Evolutionary conservation across 2,113 vertebrate species (phyloP).

Genomic region (Onychostruthus taczanowskii): DNA sequence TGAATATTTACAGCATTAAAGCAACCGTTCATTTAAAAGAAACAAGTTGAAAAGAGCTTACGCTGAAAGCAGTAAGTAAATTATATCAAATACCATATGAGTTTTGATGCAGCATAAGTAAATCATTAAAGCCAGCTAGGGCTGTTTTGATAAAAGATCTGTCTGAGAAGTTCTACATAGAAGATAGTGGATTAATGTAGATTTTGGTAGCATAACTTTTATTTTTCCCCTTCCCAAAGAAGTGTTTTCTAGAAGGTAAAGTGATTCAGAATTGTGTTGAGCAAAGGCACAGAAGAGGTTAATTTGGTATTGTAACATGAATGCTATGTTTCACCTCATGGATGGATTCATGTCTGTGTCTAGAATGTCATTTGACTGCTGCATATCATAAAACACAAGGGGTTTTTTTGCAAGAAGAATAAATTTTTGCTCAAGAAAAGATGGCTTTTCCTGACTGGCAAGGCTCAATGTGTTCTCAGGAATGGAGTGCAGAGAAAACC

Average conservation of each 20-base stretch:
- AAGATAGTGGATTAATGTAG: background rate
- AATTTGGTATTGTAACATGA: background rate
- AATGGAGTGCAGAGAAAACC: background rate
- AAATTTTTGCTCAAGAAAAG: background rate
- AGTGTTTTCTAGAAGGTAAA: background rate
- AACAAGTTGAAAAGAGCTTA: constrained; percentile 33
- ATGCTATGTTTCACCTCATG: background rate
- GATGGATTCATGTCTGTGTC: background rate
- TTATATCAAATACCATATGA: background rate
- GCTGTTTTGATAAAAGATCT: background rate
- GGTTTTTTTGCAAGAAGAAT: background rate
- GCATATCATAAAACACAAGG: background rate
- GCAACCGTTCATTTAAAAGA: constrained; percentile 39
- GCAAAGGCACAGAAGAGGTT: background rate
- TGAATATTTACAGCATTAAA: constrained; percentile 38
- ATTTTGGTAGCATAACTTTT: background rate
- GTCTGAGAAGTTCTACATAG: background rate
- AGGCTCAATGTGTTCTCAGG: background rate
- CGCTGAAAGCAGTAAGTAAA: constrained; percentile 18
- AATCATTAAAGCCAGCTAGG: background rate
- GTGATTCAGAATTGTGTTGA: background rate
- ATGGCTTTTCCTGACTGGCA: background rate
- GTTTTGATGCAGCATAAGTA: background rate
- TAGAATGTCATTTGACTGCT: background rate
- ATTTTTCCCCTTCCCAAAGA: background rate